Evolutionary conservation across 2,888 invertebrate genomes (phyloP), one percentile per base, ranked within the genome.

Genomic region (Pycnomerus fuliginosus): DNA sequence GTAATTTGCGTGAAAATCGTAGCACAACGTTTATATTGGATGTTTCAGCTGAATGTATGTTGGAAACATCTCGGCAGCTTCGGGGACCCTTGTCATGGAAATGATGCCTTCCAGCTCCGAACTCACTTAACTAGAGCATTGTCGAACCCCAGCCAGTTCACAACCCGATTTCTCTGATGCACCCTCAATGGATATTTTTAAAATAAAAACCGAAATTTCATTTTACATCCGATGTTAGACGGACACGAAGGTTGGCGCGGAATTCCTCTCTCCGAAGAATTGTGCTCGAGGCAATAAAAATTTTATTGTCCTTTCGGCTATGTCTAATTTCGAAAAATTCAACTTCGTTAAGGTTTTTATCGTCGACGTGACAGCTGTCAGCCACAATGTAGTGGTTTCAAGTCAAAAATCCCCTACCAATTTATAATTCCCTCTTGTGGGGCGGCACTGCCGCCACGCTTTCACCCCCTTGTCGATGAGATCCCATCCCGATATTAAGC

Each of bases 31-130:
- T 39, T 41, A 41, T 41, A 41, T 41, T 41, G 41, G 41, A 41
- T 34, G 41, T 41, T 41, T 41, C 41, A 41, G 41, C 30, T 12
- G 41, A 41, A 41, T 41, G 27, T 41, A 32, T 34, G 41, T 41
- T 41, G 34, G 41, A 41, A 30, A 41, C 41, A 41, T 41, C 52
- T 50, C n/a, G 62, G 54, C 62, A 60, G 57, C 62, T 61, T 60
- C 61, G 56, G 58, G 49, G 59, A 56, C 64, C 66, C 74, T 76
- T 76, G 76, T 77, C 74, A 77, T 77, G 76, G 75, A 76, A 76
- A 77, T 76, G 74, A 76, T 75, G 76, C 75, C 76, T 73, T 64
- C 70, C 64, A 73, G 76, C 74, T 67, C 62, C 70, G 60, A 57
- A 57, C 60, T 60, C 64, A 65, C 67, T 67, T 67, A 68, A 66